Evolutionary conservation across 1,140 invertebrate species (phyloP), one percentile per base, ranked within the genome.

Genomic region (Carcinoscorpius rotundicauda): DNA sequence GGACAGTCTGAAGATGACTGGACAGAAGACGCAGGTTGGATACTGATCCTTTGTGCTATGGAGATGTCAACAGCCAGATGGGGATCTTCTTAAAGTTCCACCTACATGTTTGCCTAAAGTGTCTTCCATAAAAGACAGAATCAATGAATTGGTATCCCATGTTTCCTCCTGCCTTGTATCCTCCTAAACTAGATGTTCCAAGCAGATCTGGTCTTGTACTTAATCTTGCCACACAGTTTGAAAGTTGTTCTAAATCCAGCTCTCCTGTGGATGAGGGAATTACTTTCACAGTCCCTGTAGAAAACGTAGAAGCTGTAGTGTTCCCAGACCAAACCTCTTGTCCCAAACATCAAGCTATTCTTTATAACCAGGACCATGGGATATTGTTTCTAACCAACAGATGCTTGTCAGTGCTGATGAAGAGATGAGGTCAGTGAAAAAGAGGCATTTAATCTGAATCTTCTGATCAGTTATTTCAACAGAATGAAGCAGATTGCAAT

Each of bases 131-230:
- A 81, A 82, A 69, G 80, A 83, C 66, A 79, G 83, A 66, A 83
- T 87, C 6, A 84, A 79, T 71, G 85, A 86, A 71, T 78, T 87
- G 52, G 86, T 88, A 72, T 79, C 77, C 6, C 81, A 82, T 66
- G 68, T 58, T n/a, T 61, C 6, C 58, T 63, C 10, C 60, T 58
- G n/a, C 10, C 3, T 29, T 50, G 56, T 62, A 65, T 62, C 49
- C 63, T 49, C 8, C 73, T 77, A 49, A 68, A 57, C 5, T 67
- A n/a, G 64, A 67, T 61, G 64, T 63, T 29, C 66, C 66, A 50
- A 79, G 79, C 51, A 78, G 79, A 6, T 81, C 81, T 68, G 82
- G 84, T 61, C 77, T 87, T 52, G 83, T 85, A 49, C 75, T 86
- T 66, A 86, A 86, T 73, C 76, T 87, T 60, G 81, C 82, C 3